Conservation (phyloP, 92 coral and sea anemone species). For the Isaurus tuberculatus region DNA sequence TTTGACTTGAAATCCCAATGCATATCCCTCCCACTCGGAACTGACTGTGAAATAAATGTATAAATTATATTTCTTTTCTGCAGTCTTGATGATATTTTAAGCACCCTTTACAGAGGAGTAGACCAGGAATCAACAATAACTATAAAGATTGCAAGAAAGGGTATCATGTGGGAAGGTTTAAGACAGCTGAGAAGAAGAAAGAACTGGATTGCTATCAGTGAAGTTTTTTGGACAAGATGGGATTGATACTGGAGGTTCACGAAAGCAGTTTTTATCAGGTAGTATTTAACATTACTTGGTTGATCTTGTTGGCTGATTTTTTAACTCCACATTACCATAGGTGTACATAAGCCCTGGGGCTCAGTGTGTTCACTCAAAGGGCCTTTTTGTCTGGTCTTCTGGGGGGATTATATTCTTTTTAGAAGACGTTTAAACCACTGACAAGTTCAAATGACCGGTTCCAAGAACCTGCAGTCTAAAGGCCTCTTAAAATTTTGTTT, state of each 20-base stretch:
- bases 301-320: constrained; percentile 23
- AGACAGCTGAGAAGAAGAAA: constrained; percentile 49
- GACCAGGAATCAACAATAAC: constrained; percentile 29
- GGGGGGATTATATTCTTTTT: constrained; percentile 6
- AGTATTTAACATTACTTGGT: constrained; percentile 31
- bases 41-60: constrained; percentile 30
- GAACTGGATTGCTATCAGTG: constrained; percentile 47
- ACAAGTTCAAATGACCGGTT: constrained; percentile 26
- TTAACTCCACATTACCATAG: constrained; percentile 21
- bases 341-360: constrained; percentile 28
- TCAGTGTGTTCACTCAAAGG: constrained; percentile 30
- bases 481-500: constrained; percentile 18
- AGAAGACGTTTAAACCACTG: constrained; percentile 21
- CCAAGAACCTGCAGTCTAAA: constrained; percentile 35
- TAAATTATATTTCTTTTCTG: constrained; percentile 31
- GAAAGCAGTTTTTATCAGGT: constrained; percentile 49
- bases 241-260: constrained; percentile 56
- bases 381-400: constrained; percentile 31
- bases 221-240: constrained; percentile 51
- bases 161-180: constrained; percentile 46
- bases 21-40: constrained; percentile 32
- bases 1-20: constrained; percentile 26
- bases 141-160: constrained; percentile 45
- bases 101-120: constrained; percentile 43
- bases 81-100: constrained; percentile 62